Evolutionary conservation across 2,113 vertebrate genomes (phyloP), one percentile per base, ranked within the genome.

Genomic region (Nyctereutes procyonoides): DNA sequence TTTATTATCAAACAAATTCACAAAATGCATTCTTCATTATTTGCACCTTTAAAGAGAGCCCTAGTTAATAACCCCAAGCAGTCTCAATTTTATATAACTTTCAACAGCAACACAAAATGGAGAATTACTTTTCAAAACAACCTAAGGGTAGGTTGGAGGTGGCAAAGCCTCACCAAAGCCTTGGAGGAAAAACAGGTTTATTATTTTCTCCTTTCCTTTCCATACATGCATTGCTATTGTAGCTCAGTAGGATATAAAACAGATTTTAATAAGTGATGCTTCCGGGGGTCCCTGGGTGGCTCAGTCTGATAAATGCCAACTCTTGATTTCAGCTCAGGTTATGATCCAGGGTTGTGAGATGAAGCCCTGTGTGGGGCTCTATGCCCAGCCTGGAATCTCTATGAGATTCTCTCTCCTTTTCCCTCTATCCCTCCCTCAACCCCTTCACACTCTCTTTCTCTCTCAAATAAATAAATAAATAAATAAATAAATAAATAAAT

Each of bases 1-100:
- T 92, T 74, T 32, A 73, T 74, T n/a, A 89, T 67, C 71, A 95
- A 94, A 81, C 30, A 88, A 67, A 38, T 81, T 77, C 28, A 77
- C 4, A 65, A 81, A 38, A 15, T 17, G 32, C 55, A 77, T 89
- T 73, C 38, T n/a, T 80, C 63, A 87, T 80, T 80, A 56, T 20
- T 17, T 74, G 5, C 0, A 92, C 56, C 11, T 77, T 84, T 14
- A 85, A 84, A 80, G 87, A 65, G 35, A 94, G 63, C 35, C 9
- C 69, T 63, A 65, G 26, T 69, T 43, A 43, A 43, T 88, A 95
- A 84, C 56, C 12, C 19, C 22, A 92, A 48, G 51, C 35, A 79
- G 55, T 81, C 48, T 94, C 56, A 53, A 14, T 56, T 94, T 80
- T 67, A 69, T 53, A 12, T 82, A 77, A 24, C 43, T 63, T 79